A percentile compares a stretch with the other conserved stretches of the same genome.
phyloP scores from a whole-genome alignment of 1,140 invertebrate species.

The Drosophila gunungcola region DNA sequence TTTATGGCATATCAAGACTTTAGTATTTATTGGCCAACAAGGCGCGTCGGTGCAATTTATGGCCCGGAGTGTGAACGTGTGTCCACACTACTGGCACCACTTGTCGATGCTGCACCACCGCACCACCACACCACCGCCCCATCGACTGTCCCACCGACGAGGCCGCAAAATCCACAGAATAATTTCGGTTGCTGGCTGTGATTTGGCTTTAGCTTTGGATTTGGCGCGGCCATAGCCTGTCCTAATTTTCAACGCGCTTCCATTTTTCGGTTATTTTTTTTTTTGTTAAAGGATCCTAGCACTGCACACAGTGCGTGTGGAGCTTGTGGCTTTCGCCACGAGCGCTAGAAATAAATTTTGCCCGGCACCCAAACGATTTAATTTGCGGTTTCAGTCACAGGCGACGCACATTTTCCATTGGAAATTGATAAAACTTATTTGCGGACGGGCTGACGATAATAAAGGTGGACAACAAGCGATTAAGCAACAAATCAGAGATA shows the following conservation, averaged over 20 bases:
- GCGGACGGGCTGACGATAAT: constrained; percentile 30
- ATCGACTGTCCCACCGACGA: constrained; percentile 23
- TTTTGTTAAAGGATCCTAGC: constrained; percentile 17
- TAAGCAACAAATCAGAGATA: constrained; percentile 46
- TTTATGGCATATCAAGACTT: constrained; percentile 71
- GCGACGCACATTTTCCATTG: constrained; percentile 33
- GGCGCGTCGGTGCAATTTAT: constrained; percentile 75
- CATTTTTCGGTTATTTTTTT: not conserved
- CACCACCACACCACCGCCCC: not conserved
- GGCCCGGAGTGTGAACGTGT: constrained; percentile 61
- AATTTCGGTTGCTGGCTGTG: constrained; percentile 71
- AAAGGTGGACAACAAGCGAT: constrained; percentile 34
- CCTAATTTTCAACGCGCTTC: constrained; percentile 58
- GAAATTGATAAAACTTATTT: constrained; percentile 74
- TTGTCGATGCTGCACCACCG: not conserved
- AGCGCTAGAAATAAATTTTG: constrained; percentile 75
- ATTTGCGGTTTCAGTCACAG: constrained; percentile 76
- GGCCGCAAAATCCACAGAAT: constrained; percentile 75
- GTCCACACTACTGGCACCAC: constrained; percentile 16
- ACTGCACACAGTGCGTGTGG: constrained; percentile 17
- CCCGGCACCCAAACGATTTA: constrained; percentile 71
- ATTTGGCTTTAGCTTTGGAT: constrained; percentile 59
- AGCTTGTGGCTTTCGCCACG: constrained; percentile 52
- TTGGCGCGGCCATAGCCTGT: constrained; percentile 31
- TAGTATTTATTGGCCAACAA: constrained; percentile 76